phyloP scores from a whole-genome alignment of 2,888 invertebrate genomes.

The Rhynchonema sp. region DNA sequence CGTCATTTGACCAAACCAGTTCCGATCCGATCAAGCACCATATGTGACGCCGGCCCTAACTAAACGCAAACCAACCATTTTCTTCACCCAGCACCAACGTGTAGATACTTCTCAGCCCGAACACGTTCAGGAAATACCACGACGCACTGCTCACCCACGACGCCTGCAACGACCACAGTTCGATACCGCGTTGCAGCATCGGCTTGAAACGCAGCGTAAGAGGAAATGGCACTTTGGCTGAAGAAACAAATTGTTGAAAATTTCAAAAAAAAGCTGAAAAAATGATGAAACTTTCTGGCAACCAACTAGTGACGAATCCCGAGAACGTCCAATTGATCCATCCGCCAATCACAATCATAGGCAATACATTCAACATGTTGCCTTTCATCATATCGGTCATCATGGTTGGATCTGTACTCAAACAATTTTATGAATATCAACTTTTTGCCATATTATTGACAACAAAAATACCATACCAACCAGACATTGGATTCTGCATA shows the following conservation, averaged over 20 bases:
- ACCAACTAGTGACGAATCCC: conserved; percentile 79
- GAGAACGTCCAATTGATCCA: conserved; percentile 99
- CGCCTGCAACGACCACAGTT: conserved; percentile 79
- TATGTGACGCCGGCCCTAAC: too few relatives aligned
- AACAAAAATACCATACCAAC: conserved; percentile 13
- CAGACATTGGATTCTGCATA: conserved; percentile 68
- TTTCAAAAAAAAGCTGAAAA: background rate
- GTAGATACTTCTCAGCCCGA: conserved; percentile 90
- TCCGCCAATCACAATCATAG: conserved; percentile 96
- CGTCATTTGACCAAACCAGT: conserved; percentile 8
- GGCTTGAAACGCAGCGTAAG: conserved; percentile 92
- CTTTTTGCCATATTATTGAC: background rate
- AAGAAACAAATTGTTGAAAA: conserved; percentile 9
- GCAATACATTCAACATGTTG: conserved; percentile 88
- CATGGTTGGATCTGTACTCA: conserved; percentile 56
- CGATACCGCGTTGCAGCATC: conserved; percentile 94
- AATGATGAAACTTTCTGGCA: background rate
- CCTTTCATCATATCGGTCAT: conserved; percentile 99
- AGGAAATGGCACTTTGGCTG: conserved; percentile 95
- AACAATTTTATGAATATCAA: background rate
- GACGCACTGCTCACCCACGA: conserved; percentile 97
- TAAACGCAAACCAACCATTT: conserved; percentile 46
- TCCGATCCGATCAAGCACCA: conserved; percentile 11
- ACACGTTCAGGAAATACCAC: conserved; percentile 99
- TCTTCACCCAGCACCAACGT: conserved; percentile 90